Evolutionary conservation across 30 jellyfish, hydroid and myxozoan genomes (phyloP).

Genomic region (Hydractinia symbiolongicarpus): DNA sequence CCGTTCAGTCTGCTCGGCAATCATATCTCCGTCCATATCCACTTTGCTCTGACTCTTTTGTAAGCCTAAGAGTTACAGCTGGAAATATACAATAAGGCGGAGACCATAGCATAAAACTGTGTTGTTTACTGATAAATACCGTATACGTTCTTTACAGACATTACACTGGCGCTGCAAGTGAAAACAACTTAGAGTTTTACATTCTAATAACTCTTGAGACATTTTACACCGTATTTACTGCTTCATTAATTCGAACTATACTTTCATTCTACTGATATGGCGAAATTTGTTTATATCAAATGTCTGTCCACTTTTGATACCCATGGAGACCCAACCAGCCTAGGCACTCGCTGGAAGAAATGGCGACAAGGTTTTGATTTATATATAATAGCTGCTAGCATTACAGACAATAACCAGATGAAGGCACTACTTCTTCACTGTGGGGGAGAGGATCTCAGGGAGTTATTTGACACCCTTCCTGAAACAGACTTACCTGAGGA

Average conservation of each 20-base stretch:
- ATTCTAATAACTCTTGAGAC: too few species aligned
- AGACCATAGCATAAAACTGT: too few species aligned
- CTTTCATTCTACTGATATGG: not conserved
- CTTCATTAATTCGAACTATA: not conserved
- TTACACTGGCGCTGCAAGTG: conserved; percentile 20
- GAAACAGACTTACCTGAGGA: too few species aligned
- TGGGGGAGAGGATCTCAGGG: conserved; percentile 42
- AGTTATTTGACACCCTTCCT: conserved; percentile 19
- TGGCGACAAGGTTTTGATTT: conserved; percentile 51
- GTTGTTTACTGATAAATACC: too few species aligned
- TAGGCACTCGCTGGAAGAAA: conserved; percentile 47
- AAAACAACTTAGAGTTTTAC: too few species aligned
- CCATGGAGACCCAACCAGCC: conserved; percentile 52
- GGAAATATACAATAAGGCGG: too few species aligned
- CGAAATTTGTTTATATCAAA: conserved; percentile 14
- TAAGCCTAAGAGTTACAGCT: too few species aligned
- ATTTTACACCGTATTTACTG: not conserved
- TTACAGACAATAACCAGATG: conserved; percentile 31
- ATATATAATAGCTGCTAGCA: conserved; percentile 38
- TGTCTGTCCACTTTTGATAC: conserved; percentile 35
- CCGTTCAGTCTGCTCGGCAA: too few species aligned
- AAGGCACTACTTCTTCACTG: conserved; percentile 51
- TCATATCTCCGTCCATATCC: too few species aligned
- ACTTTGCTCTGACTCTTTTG: too few species aligned
- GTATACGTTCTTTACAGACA: too few species aligned